Evolutionary conservation across 2,888 invertebrate genomes (phyloP), one percentile per base, ranked within the genome.

Genomic region (Drosophila melanocephala): DNA sequence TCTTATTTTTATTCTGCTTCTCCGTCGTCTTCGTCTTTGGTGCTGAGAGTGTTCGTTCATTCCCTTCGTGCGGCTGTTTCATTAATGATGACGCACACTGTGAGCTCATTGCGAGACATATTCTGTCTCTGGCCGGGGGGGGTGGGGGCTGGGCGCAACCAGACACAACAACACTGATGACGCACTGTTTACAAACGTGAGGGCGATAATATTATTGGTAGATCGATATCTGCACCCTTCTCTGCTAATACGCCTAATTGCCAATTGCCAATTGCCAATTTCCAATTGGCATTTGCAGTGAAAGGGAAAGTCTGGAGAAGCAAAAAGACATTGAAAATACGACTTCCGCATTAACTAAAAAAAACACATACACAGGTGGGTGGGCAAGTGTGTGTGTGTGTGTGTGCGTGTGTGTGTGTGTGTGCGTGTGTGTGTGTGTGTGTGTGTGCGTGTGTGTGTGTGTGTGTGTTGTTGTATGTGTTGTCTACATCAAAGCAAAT

Each of bases 31-130:
- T 22, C n/a, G 37, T 39, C 56, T 26, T 12, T 12, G 22, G 44
- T 44, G 44, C 44, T 60, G 19, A 26, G 16, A 42, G 12, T 26
- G 35, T 6, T 33, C 32, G 30, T 26, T 61, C 55, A 39, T 74
- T 61, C 28, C 47, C 70, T 62, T 30, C 35, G 55, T 28, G 71
- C 50, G 55, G 55, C 56, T 66, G 72, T 83, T 81, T 77, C 75
- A 85, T 77, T 80, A 89, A 75, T 74, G 87, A 87, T 86, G 86
- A 86, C 86, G 86, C 86, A 86, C 76, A 75, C 78, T 75, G 89
- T 86, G 86, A 86, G 87, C 79, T 86, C 86, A 86, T 87, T 66
- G 72, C 67, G 51, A 80, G 62, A 62, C 73, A 67, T 64, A 66
- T 47, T 72, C 51, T 56, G 59, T 57, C 56, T 56, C 63, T n/a